Base-by-base conservation (phyloP, 2,113 vertebrate genomes). In the Misgurnus anguillicaudatus region DNA sequence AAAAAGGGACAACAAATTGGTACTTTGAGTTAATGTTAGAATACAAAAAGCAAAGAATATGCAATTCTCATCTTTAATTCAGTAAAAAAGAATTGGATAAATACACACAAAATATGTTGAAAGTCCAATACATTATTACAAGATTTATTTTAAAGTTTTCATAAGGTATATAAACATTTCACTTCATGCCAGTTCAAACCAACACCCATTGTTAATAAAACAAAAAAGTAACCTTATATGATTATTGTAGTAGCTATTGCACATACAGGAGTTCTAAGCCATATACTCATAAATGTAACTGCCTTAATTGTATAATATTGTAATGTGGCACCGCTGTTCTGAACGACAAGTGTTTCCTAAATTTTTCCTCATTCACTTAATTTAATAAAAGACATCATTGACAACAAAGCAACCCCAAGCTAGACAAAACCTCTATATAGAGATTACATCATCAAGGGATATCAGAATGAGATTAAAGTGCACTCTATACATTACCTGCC, bases 401-500 rank as follows among this genome's bases (percentile, higher is more conserved):
- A 11, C 7, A 61, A 74, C 38, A 16, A 2, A 14, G 53, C 16
- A 74, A 74, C 57, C 14, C 58, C 24, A 64, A 51, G 14, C 45
- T 64, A 64, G 61, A 64, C 60, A 80, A 86, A 81, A 85, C 81
- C 82, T 65, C 66, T 75, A 88, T 66, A 87, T 85, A 86, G 84
- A 48, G 21, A 87, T 60, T 14, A 75, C 41, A 75, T 62, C 78
- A 72, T 71, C 62, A 73, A 77, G 80, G 69, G 70, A 65, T 81
- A 78, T 68, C 64, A 39, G 31, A 42, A 75, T 57, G 62, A 60
- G 61, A 72, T 65, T 83, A 68, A 86, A 75, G 69, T 31, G 45
- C 65, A 69, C 81, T 82, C 90, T 93, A 94, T 93, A 93, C 92
- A 2, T 95, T 94, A 95, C 94, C 94, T 95, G 92, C 78, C 81